These are phyloP conservation scores for Centropyge bicolor DNA, from an alignment of 2,797 vertebrate species.

Conservation along the genomic window DNA sequence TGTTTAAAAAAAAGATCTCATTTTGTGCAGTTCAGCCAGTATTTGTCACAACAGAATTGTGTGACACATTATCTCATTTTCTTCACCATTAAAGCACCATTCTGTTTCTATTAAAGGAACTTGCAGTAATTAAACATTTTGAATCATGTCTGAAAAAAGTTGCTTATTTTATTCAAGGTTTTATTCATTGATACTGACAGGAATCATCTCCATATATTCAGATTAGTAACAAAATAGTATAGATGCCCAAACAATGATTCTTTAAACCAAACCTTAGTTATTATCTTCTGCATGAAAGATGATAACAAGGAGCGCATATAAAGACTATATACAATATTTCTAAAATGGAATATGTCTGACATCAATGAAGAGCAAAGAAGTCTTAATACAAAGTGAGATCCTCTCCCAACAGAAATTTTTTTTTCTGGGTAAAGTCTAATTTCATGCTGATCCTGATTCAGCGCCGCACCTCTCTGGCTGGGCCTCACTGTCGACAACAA, in stretches of 20 bases:
- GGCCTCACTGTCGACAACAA: constrained; percentile 25
- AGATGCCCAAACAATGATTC: not conserved
- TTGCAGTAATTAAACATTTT: not conserved
- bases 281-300: constrained; percentile 17
- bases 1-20: too few relatives aligned
- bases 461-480: constrained; percentile 13
- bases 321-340: not conserved
- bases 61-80: not conserved
- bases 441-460: constrained; percentile 49
- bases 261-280: constrained; percentile 5
- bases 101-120: not conserved
- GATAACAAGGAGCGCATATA: constrained; percentile 3
- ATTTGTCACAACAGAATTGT: not conserved
- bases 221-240: not conserved
- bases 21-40: not conserved
- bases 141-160: not conserved
- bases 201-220: not conserved
- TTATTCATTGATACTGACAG: not conserved
- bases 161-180: not conserved
- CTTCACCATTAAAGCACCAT: not conserved
- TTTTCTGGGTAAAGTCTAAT: not conserved
- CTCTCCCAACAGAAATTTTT: not conserved
- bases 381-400: not conserved
- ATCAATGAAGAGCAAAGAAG: not conserved
- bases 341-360: not conserved